Evolutionary conservation across 2,797 vertebrate genomes (phyloP), one percentile per base, ranked within the genome.

Genomic region (Coregonus suidteri): DNA sequence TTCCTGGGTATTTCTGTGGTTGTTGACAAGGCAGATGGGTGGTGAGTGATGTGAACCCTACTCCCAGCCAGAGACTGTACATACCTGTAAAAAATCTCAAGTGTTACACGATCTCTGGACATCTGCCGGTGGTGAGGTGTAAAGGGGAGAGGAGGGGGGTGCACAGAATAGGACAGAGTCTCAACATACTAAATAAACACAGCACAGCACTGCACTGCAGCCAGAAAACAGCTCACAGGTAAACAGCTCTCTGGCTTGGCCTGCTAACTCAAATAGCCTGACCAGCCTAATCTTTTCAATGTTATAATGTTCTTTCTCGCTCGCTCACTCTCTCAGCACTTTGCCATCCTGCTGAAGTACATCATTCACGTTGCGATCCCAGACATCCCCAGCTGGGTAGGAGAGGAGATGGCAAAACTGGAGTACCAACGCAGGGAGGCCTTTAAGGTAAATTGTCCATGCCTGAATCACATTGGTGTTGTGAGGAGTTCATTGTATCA

Each of bases 401-500:
- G 94, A 0, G 98, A 99, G 82, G 96, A 98, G 91, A 98, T 98
- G 95, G 97, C 97, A 76, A 99, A 98, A 87, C 93, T 99, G 56
- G 97, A 99, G 82, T 97, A 95, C 89, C 98, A 98, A 88, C 96
- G 98, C 70, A 95, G 97, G 7, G 97, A 99, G 80, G 97, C 98
- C 75, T 99, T 99, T 86, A 99, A 99, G 96, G 98, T 99, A 92
- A 77, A 62, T 52, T 18, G 20, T 64, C 59, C 9, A 59, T 59
- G 56, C 56, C 59, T 64, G 20, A 64, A 64, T 64, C 59, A 64
- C 9, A 64, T 64, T 64, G 59, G 20, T 25, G 7, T 64, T 64
- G 20, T 25, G 20, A 64, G 20, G 9, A 64, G 3, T 30, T 64
- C 3, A 25, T 25, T 25, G 11, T 25, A 64, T 11, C 59, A 9